Conservation (phyloP, 2,888 invertebrate species). For the Schrankia costaestrigalis region DNA sequence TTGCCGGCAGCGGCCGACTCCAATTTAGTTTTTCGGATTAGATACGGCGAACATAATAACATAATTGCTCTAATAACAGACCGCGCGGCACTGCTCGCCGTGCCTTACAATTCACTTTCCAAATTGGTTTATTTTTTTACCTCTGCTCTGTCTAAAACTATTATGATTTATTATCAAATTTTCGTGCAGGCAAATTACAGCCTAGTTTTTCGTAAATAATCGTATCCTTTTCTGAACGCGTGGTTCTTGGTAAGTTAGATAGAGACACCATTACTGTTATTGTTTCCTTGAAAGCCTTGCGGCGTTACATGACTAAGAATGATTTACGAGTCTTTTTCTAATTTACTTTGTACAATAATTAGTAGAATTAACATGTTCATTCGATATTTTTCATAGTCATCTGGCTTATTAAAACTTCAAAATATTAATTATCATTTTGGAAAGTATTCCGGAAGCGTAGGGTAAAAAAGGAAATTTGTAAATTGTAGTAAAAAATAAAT, state of each 20-base stretch:
- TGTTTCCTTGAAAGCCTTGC: constrained; percentile 65
- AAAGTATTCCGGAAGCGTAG: constrained; percentile 43
- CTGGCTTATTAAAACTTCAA: constrained; percentile 48
- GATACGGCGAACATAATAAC: constrained; percentile 80
- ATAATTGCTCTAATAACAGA: constrained; percentile 80
- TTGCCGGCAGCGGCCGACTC: constrained; percentile 77
- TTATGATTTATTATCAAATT: constrained; percentile 80
- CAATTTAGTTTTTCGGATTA: constrained; percentile 81
- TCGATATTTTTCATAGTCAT: constrained; percentile 60
- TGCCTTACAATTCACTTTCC: constrained; percentile 81
- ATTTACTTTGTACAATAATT: constrained; percentile 70
- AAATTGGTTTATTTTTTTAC: constrained; percentile 79
- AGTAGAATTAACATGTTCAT: constrained; percentile 71
- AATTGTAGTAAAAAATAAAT: background rate
- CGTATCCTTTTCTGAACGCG: constrained; percentile 56
- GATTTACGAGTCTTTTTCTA: constrained; percentile 71
- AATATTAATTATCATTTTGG: constrained; percentile 51
- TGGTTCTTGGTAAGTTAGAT: constrained; percentile 39
- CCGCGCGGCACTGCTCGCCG: constrained; percentile 64
- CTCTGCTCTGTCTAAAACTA: constrained; percentile 76
- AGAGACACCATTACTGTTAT: constrained; percentile 55
- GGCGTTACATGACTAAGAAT: constrained; percentile 59
- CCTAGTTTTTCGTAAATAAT: constrained; percentile 62
- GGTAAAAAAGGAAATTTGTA: background rate
- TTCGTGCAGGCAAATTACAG: constrained; percentile 79